Base-by-base conservation (phyloP, 2,888 invertebrate genomes). In the Tenthredo amoena region DNA sequence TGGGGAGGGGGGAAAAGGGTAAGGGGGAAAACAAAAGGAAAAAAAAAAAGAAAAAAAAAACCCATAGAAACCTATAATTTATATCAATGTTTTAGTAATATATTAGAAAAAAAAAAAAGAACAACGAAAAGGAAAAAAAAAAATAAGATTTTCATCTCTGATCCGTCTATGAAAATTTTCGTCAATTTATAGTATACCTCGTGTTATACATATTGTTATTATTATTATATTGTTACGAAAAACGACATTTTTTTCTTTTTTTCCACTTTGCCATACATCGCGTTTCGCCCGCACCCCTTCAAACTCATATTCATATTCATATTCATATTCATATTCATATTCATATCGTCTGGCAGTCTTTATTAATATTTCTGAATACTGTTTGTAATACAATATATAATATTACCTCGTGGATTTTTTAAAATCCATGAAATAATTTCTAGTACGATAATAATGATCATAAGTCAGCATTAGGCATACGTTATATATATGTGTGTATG, bases 311-410 rank as follows among this genome's bases (percentile, higher is more conserved):
- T 79, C 26, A 26, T 26, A 58, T 40, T 79, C 26, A 26, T 26
- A 26, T 26, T 26, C 87, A 87, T 89, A 77, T 55, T 55, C 31
- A 58, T 79, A 77, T 77, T 77, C 77, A 77, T 79, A 79, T 81
- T 81, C 87, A 87, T 89, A 87, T 90, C 89, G 88, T 87, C 87
- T 89, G 90, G 90, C 91, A 92, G 91, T 92, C 91, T 92, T 91
- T 89, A 87, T 91, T 90, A 90, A 89, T 87, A 86, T 90, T 91
- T 90, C 89, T 90, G 91, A 93, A 93, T 93, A 93, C 93, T 93
- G 93, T 90, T 93, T 90, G 92, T 92, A 93, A 93, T 92, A 93
- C 91, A 71, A 82, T 85, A 81, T 84, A 85, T 81, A 85, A 82
- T 79, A 77, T 62, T 72, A 85, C 40, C 58, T 26, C 85, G 50